Percentiles rank a stretch among this genome's conserved stretches.
Conservation (phyloP, 1,140 invertebrate genomes). For the Bombus superbus region DNA sequence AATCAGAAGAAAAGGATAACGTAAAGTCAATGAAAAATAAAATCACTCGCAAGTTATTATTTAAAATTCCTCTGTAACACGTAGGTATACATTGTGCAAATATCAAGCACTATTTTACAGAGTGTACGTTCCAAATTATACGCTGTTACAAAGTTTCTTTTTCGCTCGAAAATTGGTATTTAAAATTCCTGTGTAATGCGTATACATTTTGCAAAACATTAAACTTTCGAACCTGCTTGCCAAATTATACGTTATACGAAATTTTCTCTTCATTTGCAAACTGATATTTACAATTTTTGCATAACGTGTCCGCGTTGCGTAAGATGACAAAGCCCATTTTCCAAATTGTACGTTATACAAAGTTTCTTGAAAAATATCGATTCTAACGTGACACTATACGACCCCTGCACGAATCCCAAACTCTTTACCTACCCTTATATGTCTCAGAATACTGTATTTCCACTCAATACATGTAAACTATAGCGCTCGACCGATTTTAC, state of each 20-base stretch:
- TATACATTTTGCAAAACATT: neutral
- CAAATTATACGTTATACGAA: neutral
- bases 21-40: neutral
- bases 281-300: neutral
- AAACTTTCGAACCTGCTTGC: neutral
- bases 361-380: neutral
- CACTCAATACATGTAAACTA: neutral
- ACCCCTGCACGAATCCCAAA: neutral
- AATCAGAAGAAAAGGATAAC: neutral
- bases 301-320: neutral
- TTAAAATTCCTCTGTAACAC: too few relatives aligned
- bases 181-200: too few relatives aligned
- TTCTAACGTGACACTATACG: neutral
- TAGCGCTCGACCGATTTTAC: neutral
- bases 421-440: neutral
- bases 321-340: neutral
- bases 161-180: too few relatives aligned
- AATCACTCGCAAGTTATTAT: too few relatives aligned
- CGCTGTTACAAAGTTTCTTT: too few relatives aligned
- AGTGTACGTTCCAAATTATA: neutral
- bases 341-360: neutral
- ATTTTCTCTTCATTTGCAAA: neutral
- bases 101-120: neutral
- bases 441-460: too few relatives aligned
- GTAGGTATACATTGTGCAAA: neutral